Evolutionary conservation across 2,888 invertebrate genomes (phyloP), one percentile per base, ranked within the genome.

Genomic region (Morinoia aosen): DNA sequence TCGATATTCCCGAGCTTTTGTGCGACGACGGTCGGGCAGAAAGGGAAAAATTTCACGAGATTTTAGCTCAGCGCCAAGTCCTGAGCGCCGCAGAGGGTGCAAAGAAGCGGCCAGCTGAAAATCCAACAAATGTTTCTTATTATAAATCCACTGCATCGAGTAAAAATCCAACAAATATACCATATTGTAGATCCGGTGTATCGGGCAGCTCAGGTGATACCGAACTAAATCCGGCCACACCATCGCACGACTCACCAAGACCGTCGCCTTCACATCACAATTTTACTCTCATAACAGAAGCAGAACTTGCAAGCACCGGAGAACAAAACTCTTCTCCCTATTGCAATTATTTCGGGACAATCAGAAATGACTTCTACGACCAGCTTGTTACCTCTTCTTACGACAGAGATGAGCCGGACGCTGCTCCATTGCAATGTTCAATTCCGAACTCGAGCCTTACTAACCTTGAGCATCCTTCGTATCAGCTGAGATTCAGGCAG

Each of bases 381-480:
- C 76, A 76, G 76, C 19, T 0, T 8, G 33, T 33, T 76, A 1
- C 10, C 0, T 19, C 76, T 76, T 33, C 76, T 76, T 76, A 25
- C 33, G 25, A 10, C 33, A 76, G 76, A 76, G 76, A 76, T 76
- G 33, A 3, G 25, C 25, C 76, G 2, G 76, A 76, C 19, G 25
- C 76, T 76, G 8, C 25, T 76, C 33, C 33, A 25, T 10, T 76
- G 76, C 76, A 76, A 33, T 76, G 76, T 40, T 39, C 90, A 4
- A 90, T 93, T 56, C 93, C 93, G 0, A 57, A 93, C 58, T 56
- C 56, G 12, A 93, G 93, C 19, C 93, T 93, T 19, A 93, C 93
- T 5, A 93, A 93, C 19, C n/a, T 93, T 57, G 93, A 93, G 57
- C 93, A 93, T 93, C 93, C 93, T 57, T 93, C 93, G 57, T 93